Evolutionary conservation across 2,888 invertebrate genomes (phyloP), one percentile per base, ranked within the genome.

Genomic region (Andrena trimmerana): DNA sequence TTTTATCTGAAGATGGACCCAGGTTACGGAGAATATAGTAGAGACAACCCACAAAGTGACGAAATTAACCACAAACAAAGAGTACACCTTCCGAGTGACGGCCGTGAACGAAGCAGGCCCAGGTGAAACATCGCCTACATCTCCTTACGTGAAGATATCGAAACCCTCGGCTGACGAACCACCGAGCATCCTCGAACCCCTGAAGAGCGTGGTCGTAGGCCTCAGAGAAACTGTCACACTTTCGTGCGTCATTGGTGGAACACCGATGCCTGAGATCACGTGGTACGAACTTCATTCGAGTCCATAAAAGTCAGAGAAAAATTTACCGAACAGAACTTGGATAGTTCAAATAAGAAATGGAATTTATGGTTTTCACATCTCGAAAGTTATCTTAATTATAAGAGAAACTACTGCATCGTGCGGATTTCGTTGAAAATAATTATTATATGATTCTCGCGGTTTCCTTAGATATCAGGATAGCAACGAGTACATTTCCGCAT

Each of bases 111-210:
- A 96, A 93, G 96, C 97, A 62, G 97, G 98, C 8, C 95, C 96
- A 1, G 97, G 97, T 85, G 96, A 96, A 83, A 95, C 97, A 8
- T 97, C 97, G 0, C 96, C 96, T 71, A 92, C 95, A 10, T 96
- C 96, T n/a, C 95, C 96, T 73, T 96, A 95, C 87, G 94, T 96
- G 52, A 95, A 95, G 79, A 94, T 97, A 77, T 94, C 95, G 65
- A 95, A 95, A 70, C 94, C 95, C 60, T 94, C 94, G 0, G 97
- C 95, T 24, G 94, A 94, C 0, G 97, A 97, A 94, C 96, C 97
- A 85, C 98, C 98, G 29, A 96, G 97, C 94, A 96, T 98, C 63
- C 95, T 98, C 50, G 97, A 98, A 94, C 97, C 97, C 2, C 94
- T 98, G 33, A 96, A 96, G 89, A 97, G 96, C 88, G 95, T 96